Conservation (phyloP, 2,888 invertebrate genomes). For the Plagiodera versicolora region DNA sequence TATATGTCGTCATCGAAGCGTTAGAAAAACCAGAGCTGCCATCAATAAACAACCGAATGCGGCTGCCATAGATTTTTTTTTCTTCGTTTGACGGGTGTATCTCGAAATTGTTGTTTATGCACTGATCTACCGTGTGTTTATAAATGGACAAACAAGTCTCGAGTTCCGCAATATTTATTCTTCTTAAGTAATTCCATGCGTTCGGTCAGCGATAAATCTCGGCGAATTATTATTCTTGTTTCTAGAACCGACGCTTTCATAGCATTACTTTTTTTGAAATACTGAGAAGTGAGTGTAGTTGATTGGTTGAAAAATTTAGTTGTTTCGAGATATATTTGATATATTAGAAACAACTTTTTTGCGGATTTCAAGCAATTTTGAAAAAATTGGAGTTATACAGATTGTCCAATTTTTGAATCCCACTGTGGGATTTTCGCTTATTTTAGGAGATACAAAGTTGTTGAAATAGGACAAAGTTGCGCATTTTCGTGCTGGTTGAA, state of each 20-base stretch:
- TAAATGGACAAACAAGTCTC: conserved; percentile 39
- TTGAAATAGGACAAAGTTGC: too few relatives aligned
- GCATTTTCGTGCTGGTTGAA: too few relatives aligned
- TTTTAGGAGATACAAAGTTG: too few relatives aligned
- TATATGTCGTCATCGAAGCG: background rate
- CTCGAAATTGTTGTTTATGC: conserved; percentile 20
- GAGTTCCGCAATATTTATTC: conserved; percentile 38
- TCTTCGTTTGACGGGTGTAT: conserved; percentile 11
- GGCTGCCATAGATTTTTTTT: background rate
- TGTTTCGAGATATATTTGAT: too few relatives aligned
- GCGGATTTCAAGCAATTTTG: too few relatives aligned
- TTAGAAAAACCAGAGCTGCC: background rate
- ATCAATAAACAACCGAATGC: too few relatives aligned
- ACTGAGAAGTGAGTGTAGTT: conserved; percentile 13
- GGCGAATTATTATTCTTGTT: conserved; percentile 34
- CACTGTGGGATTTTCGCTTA: too few relatives aligned
- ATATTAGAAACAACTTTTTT: too few relatives aligned
- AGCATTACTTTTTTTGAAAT: conserved; percentile 14
- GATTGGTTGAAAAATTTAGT: conserved; percentile 13
- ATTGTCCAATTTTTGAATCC: too few relatives aligned
- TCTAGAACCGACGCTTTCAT: conserved; percentile 17
- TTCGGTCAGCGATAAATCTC: conserved; percentile 38
- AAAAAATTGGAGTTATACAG: too few relatives aligned
- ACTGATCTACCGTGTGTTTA: conserved; percentile 19
- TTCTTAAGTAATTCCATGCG: conserved; percentile 37